Base-by-base conservation (phyloP, 2,113 vertebrate genomes). In the Pomatostomus ruficeps region DNA sequence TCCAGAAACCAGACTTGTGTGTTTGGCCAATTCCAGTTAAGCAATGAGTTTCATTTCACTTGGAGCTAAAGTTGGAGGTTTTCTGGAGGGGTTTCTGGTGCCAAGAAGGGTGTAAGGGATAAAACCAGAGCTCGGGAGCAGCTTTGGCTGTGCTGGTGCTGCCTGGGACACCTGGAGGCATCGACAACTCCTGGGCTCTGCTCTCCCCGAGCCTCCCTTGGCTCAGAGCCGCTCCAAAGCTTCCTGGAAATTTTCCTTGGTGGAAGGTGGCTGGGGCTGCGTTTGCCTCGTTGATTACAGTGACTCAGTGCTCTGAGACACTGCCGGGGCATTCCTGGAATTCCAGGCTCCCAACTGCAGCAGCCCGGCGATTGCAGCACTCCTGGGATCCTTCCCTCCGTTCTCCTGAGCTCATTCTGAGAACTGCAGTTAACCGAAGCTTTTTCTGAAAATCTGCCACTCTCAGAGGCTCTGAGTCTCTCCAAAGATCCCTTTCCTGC, bases 251-350 rank as follows among this genome's bases (percentile, higher is more conserved):
- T 85, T 42, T 48, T 86, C 52, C 83, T 73, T n/a, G 19, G 42
- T 92, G 92, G 85, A 88, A 89, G 61, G 76, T 66, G 70, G 43
- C 58, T 86, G 75, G 85, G 63, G 16, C 35, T 88, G 51, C 63
- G 0, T 92, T 88, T 51, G 54, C 85, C 83, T 85, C 75, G 36
- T 93, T 54, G 90, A 73, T 70, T 76, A 7, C 3, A 58, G 66
- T 89, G 95, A 96, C 74, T 94, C 85, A 85, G 22, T 77, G 54
- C 63, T 66, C 25, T 21, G 10, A 77, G 94, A 57, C 49, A 4
- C 23, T 71, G 90, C 63, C 82, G 3, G 0, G 62, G 92, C 91
- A 95, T 96, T 97, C 96, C 80, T 97, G 83, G 81, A 28, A 96
- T 97, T 95, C 95, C 94, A 86, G 67, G 13, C 68, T 68, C 71